These are phyloP conservation scores for Galerucella calmariensis DNA, from an alignment of 2,888 invertebrate species.

Conservation along the genomic window DNA sequence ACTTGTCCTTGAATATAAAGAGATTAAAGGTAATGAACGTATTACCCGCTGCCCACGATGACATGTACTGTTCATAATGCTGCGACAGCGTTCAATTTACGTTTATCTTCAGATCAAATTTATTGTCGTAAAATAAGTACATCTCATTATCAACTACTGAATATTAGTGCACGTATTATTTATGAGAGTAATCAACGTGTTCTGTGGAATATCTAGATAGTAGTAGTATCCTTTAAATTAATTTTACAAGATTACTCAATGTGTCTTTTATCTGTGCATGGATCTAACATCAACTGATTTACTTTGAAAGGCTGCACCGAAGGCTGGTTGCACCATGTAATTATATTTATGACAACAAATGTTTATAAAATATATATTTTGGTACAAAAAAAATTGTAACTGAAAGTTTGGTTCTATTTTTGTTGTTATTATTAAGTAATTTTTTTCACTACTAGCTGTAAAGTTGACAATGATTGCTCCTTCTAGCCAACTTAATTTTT, in stretches of 20 bases:
- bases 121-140: slow-evolving; percentile 1
- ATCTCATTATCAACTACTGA: slow-evolving; percentile 1
- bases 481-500: too few species aligned
- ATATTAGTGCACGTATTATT: not conserved
- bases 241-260: not conserved
- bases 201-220: not conserved
- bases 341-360: too few species aligned
- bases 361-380: too few species aligned
- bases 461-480: too few species aligned
- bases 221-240: not conserved
- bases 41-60: slow-evolving; percentile 1
- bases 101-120: not conserved
- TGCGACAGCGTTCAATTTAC: not conserved
- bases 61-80: not conserved
- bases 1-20: not conserved
- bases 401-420: too few species aligned
- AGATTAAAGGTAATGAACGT: slow-evolving; percentile 2
- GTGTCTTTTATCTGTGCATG: not conserved
- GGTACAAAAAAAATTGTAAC: too few species aligned
- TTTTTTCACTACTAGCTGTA: too few species aligned
- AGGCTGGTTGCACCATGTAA: too few species aligned
- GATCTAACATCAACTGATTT: slow-evolving; percentile 1
- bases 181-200: not conserved
- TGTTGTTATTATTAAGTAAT: too few species aligned
- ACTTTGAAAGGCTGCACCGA: not conserved